Evolutionary conservation across 2,888 invertebrate species (phyloP).

Genomic region (Xestia xanthographa): DNA sequence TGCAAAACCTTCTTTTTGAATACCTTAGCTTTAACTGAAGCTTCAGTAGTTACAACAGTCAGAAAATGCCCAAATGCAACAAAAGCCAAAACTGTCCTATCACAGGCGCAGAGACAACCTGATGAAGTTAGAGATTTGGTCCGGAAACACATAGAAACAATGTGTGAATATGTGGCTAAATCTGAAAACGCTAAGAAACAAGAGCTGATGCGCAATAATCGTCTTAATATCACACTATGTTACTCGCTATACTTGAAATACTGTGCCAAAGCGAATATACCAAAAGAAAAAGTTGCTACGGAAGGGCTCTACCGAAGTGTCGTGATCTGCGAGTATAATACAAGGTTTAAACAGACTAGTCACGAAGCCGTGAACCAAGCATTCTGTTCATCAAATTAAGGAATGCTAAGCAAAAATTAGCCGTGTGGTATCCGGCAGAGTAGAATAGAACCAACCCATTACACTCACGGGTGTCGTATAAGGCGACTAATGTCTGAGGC

Average conservation of each 20-base stretch:
- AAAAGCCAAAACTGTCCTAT: neutral
- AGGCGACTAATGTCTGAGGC: too few relatives aligned
- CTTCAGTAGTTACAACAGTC: neutral
- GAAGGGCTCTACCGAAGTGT: neutral
- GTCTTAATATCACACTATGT: neutral
- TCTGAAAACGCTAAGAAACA: neutral
- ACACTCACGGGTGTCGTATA: too few relatives aligned
- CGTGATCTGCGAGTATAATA: conserved; percentile 16
- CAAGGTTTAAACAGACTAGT: neutral
- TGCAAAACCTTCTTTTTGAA: conserved; percentile 18
- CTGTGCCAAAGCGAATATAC: conserved; percentile 7
- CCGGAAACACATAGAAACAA: conserved; percentile 27
- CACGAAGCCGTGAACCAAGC: neutral
- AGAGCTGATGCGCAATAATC: neutral
- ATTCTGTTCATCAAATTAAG: neutral
- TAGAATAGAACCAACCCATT: too few relatives aligned
- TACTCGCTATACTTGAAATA: conserved; percentile 11
- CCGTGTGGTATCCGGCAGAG: too few relatives aligned
- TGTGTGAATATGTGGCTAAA: neutral
- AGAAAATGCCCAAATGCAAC: neutral
- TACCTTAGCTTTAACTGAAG: conserved; percentile 8
- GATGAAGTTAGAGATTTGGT: conserved; percentile 12
- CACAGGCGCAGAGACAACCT: conserved; percentile 18
- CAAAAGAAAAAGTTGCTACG: neutral
- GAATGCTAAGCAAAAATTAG: neutral